Conservation (phyloP, 35 echinoderm and acorn worm genomes). For the Apostichopus parvimensis region DNA sequence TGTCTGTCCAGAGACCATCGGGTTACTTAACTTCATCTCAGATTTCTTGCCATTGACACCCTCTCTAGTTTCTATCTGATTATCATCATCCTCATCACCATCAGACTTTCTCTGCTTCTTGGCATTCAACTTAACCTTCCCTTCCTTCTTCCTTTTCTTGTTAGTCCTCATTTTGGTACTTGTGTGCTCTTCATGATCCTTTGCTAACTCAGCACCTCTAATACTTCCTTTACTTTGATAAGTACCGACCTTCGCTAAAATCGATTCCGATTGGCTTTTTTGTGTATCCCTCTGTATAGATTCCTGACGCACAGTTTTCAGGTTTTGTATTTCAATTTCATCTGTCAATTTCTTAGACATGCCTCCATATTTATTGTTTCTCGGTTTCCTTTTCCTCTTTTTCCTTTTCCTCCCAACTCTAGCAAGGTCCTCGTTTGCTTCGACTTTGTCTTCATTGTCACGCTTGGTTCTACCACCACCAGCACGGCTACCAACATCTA, state of each 20-base stretch:
- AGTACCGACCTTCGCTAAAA: too few relatives aligned
- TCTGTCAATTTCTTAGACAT: not conserved
- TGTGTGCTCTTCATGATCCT: not conserved
- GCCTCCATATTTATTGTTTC: slow-evolving; percentile 79
- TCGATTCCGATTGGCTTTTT: too few relatives aligned
- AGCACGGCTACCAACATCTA: too few relatives aligned
- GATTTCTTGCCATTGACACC: not conserved
- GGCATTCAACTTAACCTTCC: not conserved
- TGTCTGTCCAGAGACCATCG: not conserved
- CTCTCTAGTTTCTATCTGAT: not conserved
- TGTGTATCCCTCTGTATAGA: slow-evolving; percentile 17
- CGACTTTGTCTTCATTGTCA: not conserved
- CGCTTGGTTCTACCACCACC: not conserved
- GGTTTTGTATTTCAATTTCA: not conserved
- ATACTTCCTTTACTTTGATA: slow-evolving; percentile 26
- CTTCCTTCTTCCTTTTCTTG: slow-evolving; percentile 9
- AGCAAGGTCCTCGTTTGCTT: not conserved
- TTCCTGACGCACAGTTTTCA: not conserved
- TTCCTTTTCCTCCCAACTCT: not conserved
- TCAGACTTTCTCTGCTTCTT: not conserved
- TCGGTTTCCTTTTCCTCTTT: slow-evolving; percentile 72
- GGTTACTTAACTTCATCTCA: not conserved
- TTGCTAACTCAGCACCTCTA: not conserved
- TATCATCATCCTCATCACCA: not conserved
- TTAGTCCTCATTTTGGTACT: not conserved